A percentile compares a stretch with the other conserved stretches of the same genome.
Evolutionary conservation across 2,888 invertebrate genomes (phyloP).

Genomic region (Apamea anceps): DNA sequence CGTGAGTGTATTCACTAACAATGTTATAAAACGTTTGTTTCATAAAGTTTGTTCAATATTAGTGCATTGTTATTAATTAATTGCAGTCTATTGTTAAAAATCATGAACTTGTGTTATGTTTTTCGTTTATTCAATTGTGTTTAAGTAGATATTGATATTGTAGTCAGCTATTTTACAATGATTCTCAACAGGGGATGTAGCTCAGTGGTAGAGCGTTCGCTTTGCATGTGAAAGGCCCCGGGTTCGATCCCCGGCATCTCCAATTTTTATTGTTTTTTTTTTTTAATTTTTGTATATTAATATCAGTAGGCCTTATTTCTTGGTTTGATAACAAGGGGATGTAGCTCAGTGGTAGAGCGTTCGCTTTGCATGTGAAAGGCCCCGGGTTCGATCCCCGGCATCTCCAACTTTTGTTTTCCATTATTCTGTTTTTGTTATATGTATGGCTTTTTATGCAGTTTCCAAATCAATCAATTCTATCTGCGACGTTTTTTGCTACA

Average conservation of each 20-base stretch:
- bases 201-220: constrained; percentile 99
- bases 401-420: constrained; percentile 91
- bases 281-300: background rate
- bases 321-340: constrained; percentile 73
- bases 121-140: constrained; percentile 34
- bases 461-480: background rate
- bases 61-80: background rate
- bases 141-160: background rate
- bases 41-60: background rate
- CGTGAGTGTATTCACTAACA: background rate
- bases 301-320: constrained; percentile 2
- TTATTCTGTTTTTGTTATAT: background rate
- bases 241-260: constrained; percentile 99
- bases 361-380: constrained; percentile 97
- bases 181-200: constrained; percentile 90
- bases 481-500: background rate
- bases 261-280: constrained; percentile 76
- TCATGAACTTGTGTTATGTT: background rate
- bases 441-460: background rate
- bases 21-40: background rate
- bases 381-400: constrained; percentile 99
- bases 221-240: constrained; percentile 99
- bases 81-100: constrained; percentile 32
- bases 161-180: fast-evolving
- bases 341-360: constrained; percentile 99